phyloP scores from a whole-genome alignment of 2,797 vertebrate species.

The Gymnoscopelus microlampas region DNA sequence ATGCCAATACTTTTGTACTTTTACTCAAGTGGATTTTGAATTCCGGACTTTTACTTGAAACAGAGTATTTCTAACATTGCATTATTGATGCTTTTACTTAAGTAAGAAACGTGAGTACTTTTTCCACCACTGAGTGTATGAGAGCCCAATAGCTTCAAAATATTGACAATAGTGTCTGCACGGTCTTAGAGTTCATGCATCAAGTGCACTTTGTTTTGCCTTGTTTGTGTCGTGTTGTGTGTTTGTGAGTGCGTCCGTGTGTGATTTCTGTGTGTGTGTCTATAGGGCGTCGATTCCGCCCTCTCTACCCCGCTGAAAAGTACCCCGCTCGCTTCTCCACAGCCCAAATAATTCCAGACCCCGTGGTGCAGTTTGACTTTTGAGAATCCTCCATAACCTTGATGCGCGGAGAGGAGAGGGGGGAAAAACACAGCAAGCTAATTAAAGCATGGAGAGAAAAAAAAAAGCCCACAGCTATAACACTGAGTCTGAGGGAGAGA shows the following conservation, averaged over 20 bases:
- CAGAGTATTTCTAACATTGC: no score
- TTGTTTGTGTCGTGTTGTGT: not conserved
- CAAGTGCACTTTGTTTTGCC: not conserved
- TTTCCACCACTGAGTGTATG: no score
- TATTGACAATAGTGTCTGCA: not conserved
- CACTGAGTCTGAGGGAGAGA: slow-evolving; percentile 33
- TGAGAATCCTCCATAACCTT: slow-evolving; percentile 53
- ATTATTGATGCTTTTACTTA: no score
- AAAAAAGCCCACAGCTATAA: slow-evolving; percentile 55
- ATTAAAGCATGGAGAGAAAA: slow-evolving; percentile 62
- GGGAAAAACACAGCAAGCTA: slow-evolving; percentile 41
- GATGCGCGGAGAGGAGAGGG: slow-evolving; percentile 39
- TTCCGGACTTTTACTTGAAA: no score
- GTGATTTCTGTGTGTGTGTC: not conserved
- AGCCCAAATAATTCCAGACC: slow-evolving; percentile 20
- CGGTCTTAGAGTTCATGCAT: no score
- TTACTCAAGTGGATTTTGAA: no score
- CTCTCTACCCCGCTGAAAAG: no score
- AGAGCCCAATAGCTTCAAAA: no score
- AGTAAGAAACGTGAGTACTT: no score
- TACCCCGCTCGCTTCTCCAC: not conserved
- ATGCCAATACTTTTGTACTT: no score
- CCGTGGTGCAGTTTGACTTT: slow-evolving; percentile 50
- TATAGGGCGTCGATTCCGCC: not conserved
- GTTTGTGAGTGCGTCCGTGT: not conserved